A percentile compares a stretch with the other conserved stretches of the same genome.
Evolutionary conservation across 2,888 invertebrate species (phyloP).

Genomic region (Agrotis puta): DNA sequence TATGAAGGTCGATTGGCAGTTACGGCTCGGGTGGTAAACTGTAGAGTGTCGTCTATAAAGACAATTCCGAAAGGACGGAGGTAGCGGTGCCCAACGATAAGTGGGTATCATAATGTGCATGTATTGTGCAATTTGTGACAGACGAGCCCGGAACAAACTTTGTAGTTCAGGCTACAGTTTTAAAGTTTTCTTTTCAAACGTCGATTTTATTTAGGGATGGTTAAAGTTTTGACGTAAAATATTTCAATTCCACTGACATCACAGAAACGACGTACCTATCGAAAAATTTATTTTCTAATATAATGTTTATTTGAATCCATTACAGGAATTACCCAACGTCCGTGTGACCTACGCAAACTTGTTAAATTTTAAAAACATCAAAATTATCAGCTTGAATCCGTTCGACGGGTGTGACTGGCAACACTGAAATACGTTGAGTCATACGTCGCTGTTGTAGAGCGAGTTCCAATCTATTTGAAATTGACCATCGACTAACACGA

Average conservation of each 20-base stretch:
- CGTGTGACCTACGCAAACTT: no score
- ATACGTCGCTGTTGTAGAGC: slow-evolving; percentile 7
- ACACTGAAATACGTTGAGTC: slow-evolving; percentile 9
- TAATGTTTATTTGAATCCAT: not conserved
- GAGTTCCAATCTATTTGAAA: slow-evolving; percentile 30
- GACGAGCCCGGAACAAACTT: slow-evolving; percentile 30
- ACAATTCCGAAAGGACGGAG: slow-evolving; percentile 54
- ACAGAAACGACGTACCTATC: not conserved
- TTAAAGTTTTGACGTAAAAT: slow-evolving; percentile 7
- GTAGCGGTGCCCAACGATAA: slow-evolving; percentile 48
- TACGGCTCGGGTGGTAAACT: slow-evolving; percentile 45
- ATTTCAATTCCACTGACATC: not conserved
- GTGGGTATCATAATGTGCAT: slow-evolving; percentile 51
- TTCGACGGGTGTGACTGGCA: slow-evolving; percentile 29
- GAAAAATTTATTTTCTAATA: not conserved
- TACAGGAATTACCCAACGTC: not conserved
- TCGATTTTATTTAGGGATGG: not conserved
- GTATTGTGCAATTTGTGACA: slow-evolving; percentile 51
- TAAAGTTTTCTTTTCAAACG: slow-evolving; percentile 22
- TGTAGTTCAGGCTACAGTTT: slow-evolving; percentile 23
- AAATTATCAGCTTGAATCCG: slow-evolving; percentile 7
- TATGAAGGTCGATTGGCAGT: slow-evolving; percentile 57
- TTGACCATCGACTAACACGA: slow-evolving; percentile 22
- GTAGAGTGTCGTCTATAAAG: slow-evolving; percentile 45
- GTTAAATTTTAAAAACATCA: not conserved